Percentiles rank a stretch among this genome's conserved stretches.
Evolutionary conservation across 2,113 vertebrate genomes (phyloP).

Genomic region (Eclectus roratus): DNA sequence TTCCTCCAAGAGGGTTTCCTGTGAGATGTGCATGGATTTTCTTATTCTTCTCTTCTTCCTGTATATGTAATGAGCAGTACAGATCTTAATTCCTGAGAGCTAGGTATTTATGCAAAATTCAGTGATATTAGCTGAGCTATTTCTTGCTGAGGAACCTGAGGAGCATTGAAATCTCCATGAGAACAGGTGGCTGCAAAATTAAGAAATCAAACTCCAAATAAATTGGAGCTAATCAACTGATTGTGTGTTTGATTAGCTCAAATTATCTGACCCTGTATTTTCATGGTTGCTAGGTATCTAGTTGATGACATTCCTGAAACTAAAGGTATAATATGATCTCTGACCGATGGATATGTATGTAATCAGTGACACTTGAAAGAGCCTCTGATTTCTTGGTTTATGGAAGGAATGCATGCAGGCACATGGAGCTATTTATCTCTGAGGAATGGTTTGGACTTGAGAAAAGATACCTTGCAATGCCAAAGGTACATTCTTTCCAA

Average conservation of each 20-base stretch:
- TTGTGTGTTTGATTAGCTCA: not conserved
- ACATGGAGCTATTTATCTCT: not conserved
- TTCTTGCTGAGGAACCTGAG: not conserved
- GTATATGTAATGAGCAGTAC: not conserved
- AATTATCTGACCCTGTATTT: not conserved
- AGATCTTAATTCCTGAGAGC: not conserved
- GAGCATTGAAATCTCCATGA: not conserved
- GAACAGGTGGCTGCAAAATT: constrained; percentile 22
- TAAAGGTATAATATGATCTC: not conserved
- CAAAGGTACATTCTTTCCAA: not conserved
- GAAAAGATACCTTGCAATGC: not conserved
- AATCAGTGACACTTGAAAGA: not conserved
- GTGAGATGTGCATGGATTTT: not conserved
- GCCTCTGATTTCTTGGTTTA: not conserved
- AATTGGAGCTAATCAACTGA: constrained; percentile 36
- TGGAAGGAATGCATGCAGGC: not conserved
- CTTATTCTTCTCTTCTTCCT: not conserved
- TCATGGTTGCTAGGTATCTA: not conserved
- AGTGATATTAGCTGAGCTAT: not conserved
- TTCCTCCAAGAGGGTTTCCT: not conserved
- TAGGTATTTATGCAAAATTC: not conserved
- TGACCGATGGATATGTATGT: not conserved
- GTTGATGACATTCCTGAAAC: not conserved
- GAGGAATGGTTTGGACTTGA: not conserved
- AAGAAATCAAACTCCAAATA: constrained; percentile 16